A percentile compares a stretch with the other conserved stretches of the same genome.
Conservation (phyloP, 2,888 invertebrate genomes). For the Conops quadrifasciatus region DNA sequence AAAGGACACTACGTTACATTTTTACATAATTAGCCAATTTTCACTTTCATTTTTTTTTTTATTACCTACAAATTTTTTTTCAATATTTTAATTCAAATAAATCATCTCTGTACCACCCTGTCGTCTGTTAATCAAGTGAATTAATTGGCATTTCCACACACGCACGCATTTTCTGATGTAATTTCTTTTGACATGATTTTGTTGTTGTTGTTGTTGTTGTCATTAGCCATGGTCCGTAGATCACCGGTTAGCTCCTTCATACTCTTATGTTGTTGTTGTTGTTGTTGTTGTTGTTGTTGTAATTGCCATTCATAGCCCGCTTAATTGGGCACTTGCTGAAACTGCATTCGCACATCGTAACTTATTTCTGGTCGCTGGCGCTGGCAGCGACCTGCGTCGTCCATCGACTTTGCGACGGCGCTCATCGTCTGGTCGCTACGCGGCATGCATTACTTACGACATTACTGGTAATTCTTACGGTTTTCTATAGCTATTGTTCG, state of each 20-base stretch:
- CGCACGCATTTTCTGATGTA: neutral
- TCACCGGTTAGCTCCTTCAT: neutral
- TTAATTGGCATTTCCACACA: neutral
- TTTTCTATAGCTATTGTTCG: neutral
- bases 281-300: neutral
- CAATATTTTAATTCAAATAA: too few species aligned
- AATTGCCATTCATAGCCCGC: neutral
- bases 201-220: neutral
- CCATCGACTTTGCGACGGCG: neutral
- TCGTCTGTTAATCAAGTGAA: neutral
- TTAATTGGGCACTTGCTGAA: slow-evolving; percentile 38
- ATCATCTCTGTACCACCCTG: neutral
- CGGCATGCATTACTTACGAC: too few species aligned
- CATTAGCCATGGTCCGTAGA: neutral
- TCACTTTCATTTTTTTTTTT: too few species aligned
- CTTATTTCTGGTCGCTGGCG: slow-evolving; percentile 37
- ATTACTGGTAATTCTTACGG: neutral
- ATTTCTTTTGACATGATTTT: neutral
- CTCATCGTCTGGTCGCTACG: neutral
- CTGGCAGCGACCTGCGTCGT: neutral
- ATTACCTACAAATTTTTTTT: too few species aligned
- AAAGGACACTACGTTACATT: too few species aligned
- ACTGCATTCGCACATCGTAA: slow-evolving; percentile 54
- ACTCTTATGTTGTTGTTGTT: neutral
- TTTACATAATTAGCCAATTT: too few species aligned